Conservation (phyloP, 2,888 invertebrate genomes). For the Lasius fuliginosus region DNA sequence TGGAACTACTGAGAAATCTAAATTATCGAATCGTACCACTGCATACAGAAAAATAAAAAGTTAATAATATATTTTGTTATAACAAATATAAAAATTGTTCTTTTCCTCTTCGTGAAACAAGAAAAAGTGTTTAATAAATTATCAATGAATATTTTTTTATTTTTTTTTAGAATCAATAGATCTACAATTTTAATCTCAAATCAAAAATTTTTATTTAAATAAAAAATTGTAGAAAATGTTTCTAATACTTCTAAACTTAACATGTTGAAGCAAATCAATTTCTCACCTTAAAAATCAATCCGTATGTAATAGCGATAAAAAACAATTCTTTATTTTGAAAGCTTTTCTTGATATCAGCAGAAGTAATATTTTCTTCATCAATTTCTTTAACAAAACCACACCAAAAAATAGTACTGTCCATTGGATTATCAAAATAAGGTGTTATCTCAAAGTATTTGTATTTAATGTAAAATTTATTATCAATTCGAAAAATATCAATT, state of each 20-base stretch:
- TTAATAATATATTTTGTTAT: background rate
- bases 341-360: conserved; percentile 7
- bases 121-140: too few species aligned
- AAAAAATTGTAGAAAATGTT: background rate
- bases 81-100: background rate
- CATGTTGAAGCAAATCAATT: background rate
- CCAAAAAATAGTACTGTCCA: conserved; percentile 22
- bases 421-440: conserved; percentile 23
- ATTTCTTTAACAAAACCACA: background rate
- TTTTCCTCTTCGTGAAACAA: too few species aligned
- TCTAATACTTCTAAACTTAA: background rate
- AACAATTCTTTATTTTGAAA: conserved; percentile 6
- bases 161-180: too few species aligned
- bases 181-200: too few species aligned
- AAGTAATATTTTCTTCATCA: conserved; percentile 20
- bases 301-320: conserved; percentile 11
- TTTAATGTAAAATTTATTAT: conserved; percentile 24
- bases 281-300: conserved; percentile 1
- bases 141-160: too few species aligned
- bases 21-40: conserved; percentile 28
- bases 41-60: conserved; percentile 19
- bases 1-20: background rate
- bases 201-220: background rate
- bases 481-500: background rate
- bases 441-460: conserved; percentile 8